These are phyloP conservation scores for Alligator mississippiensis DNA, from an alignment of 2,113 vertebrate genomes.

Conservation along the genomic window DNA sequence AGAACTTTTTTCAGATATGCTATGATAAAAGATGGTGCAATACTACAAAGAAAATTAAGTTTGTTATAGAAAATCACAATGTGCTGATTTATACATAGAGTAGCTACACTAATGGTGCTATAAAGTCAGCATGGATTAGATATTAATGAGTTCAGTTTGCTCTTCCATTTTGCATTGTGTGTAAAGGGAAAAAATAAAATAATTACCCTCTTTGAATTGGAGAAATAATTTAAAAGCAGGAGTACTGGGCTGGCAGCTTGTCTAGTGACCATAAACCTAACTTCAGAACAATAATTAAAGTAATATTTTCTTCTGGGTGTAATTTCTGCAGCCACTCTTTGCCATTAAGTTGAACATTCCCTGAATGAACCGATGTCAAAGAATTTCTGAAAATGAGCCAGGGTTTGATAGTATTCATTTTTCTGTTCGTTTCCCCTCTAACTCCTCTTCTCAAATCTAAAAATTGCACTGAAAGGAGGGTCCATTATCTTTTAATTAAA, in stretches of 20 bases:
- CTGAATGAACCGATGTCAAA: background rate
- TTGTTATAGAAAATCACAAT: background rate
- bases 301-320: background rate
- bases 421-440: background rate
- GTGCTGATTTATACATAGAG: background rate
- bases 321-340: background rate
- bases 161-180: background rate
- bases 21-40: background rate
- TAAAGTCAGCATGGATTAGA: background rate
- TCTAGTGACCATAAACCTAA: background rate
- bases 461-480: background rate
- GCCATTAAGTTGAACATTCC: background rate
- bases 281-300: background rate
- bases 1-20: accelerated
- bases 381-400: background rate
- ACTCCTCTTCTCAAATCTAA: background rate
- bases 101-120: background rate
- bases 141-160: background rate
- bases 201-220: background rate
- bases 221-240: background rate
- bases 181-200: background rate
- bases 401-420: background rate
- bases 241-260: background rate
- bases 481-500: background rate
- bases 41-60: background rate